A percentile compares a stretch with the other conserved stretches of the same genome.
Evolutionary conservation across 2,113 vertebrate genomes (phyloP).

Genomic region (Ammodytes dubius): DNA sequence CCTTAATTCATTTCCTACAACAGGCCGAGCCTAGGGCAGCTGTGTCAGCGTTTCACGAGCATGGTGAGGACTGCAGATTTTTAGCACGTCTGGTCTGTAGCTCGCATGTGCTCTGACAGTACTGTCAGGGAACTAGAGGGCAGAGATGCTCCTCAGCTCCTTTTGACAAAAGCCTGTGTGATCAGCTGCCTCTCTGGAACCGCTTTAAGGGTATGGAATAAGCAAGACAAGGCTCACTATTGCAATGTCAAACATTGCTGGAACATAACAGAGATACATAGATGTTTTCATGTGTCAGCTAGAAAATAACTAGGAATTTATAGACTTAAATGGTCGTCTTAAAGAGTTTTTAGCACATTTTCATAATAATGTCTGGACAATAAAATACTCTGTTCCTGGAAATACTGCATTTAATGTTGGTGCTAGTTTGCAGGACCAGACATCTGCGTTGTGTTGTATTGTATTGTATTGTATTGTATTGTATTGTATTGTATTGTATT

Average conservation of each 20-base stretch:
- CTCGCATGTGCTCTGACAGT: constrained; percentile 65
- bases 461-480: constrained; percentile 50
- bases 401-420: constrained; percentile 16
- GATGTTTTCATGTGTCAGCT: constrained; percentile 40
- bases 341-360: constrained; percentile 12
- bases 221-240: constrained; percentile 37
- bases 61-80: constrained; percentile 70
- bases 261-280: constrained; percentile 43
- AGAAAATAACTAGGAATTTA: constrained; percentile 23
- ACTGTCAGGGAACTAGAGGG: constrained; percentile 69
- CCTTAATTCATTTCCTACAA: constrained; percentile 82
- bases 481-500: constrained; percentile 43
- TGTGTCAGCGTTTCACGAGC: constrained; percentile 81
- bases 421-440: constrained; percentile 46
- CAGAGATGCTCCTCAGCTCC: constrained; percentile 65
- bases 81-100: constrained; percentile 69
- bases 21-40: constrained; percentile 81
- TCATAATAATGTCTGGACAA: background rate
- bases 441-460: constrained; percentile 51
- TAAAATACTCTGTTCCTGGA: constrained; percentile 53
- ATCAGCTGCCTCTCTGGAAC: constrained; percentile 62
- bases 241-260: constrained; percentile 38
- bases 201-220: constrained; percentile 47
- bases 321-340: constrained; percentile 5
- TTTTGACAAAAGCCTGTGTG: constrained; percentile 66